These are phyloP conservation scores for Melanitta fusca DNA, from an alignment of 2,797 vertebrate genomes.

Conservation along the genomic window DNA sequence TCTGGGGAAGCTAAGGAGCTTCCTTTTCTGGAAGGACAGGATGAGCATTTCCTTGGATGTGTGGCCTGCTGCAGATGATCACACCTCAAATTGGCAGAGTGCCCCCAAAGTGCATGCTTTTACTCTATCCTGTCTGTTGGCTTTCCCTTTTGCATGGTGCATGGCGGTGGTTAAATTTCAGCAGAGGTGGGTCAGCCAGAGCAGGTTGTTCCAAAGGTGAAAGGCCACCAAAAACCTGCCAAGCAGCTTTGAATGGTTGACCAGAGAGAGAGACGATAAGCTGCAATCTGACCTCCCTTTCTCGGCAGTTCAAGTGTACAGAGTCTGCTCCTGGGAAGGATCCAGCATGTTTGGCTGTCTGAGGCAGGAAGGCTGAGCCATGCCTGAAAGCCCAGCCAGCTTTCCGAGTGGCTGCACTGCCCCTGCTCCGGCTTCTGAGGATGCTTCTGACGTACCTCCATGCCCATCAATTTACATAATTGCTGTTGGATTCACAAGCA, in stretches of 20 bases:
- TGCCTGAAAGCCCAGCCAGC: background rate
- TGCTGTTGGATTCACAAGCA: background rate
- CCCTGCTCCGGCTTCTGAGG: background rate
- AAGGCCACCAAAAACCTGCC: background rate
- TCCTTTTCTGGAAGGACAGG: background rate
- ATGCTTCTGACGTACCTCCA: background rate
- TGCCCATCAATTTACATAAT: background rate
- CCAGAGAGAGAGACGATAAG: accelerated
- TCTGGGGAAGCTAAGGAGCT: background rate
- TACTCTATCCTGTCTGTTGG: background rate
- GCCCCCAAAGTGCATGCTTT: background rate
- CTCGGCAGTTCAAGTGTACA: background rate
- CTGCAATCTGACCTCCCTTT: background rate
- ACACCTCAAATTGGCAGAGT: background rate
- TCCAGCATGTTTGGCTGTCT: background rate
- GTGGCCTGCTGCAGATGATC: background rate
- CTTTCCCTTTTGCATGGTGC: background rate
- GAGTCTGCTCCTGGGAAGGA: background rate
- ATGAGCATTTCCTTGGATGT: background rate
- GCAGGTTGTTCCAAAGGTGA: constrained; percentile 49
- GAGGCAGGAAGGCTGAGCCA: background rate
- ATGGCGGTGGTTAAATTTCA: constrained; percentile 31
- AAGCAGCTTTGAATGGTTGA: background rate
- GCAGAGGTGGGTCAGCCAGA: background rate
- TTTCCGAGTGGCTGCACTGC: background rate